phyloP scores from a whole-genome alignment of 1,140 invertebrate genomes.

The Thaumatotibia leucotreta region DNA sequence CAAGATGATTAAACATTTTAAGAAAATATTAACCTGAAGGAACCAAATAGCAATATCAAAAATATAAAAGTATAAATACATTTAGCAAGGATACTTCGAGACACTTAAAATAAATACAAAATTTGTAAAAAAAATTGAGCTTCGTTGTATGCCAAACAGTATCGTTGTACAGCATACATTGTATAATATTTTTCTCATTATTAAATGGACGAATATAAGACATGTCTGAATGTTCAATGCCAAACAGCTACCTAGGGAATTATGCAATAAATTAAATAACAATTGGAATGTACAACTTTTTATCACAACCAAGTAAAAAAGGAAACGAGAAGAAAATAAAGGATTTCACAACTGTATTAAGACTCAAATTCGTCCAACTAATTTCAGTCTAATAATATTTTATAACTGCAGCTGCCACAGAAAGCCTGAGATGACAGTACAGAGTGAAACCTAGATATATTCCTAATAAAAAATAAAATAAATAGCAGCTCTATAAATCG shows the following conservation, averaged over 20 bases:
- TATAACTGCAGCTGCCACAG: background rate
- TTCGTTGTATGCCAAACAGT: background rate
- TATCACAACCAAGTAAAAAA: background rate
- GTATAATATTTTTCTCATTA: background rate
- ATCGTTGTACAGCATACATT: background rate
- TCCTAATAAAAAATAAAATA: too few species aligned
- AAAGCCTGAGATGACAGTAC: background rate
- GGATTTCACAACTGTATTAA: too few species aligned
- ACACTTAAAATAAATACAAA: background rate
- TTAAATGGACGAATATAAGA: background rate
- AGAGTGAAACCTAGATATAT: too few species aligned
- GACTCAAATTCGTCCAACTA: too few species aligned
- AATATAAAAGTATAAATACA: background rate
- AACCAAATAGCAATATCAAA: background rate
- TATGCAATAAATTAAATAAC: background rate
- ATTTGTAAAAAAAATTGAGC: background rate
- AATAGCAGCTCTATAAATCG: too few species aligned
- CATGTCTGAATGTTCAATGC: background rate
- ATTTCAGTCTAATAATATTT: background rate
- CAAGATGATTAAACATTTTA: background rate
- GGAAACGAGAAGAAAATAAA: too few species aligned
- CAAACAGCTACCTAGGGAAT: background rate
- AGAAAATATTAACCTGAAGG: background rate
- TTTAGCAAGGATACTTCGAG: background rate
- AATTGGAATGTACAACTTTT: background rate